Base-by-base conservation (phyloP, 2,113 vertebrate genomes). In the Sinocyclocheilus maitianheensis region DNA sequence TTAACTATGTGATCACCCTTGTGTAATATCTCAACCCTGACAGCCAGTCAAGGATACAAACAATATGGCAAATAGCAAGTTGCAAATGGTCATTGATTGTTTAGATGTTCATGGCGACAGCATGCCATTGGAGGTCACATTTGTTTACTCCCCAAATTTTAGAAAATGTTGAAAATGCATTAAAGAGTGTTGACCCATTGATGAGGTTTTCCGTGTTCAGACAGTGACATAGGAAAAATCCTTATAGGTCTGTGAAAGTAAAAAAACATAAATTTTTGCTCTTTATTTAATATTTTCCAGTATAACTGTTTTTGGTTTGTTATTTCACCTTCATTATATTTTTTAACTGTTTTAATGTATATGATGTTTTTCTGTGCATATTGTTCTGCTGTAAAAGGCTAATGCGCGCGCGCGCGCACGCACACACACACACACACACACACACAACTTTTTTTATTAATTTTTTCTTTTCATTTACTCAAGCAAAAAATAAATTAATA, bases 51-150 rank as follows among this genome's bases (percentile, higher is more conserved):
- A 91, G 91, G 92, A 91, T 92, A 92, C 94, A 94, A 95, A 95
- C 92, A 94, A 85, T 58, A 92, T 89, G 92, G 95, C 94, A 96
- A 96, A 96, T 96, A 96, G 90, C 95, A 96, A 95, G 89, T 94
- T 96, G 95, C 95, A 95, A 95, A 95, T 95, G 92, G 72, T 83
- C 89, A 96, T 96, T 93, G 95, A 96, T 96, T 96, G 95, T 96
- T 96, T 95, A 95, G 93, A 94, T 93, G 93, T 92, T 93, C 90
- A 85, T 89, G 93, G 92, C 94, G 93, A 94, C 93, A 91, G 90
- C 89, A 79, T 89, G 94, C 90, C 93, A 91, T 92, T 69, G 87
- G 93, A 93, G 93, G 91, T 91, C 91, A 94, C 92, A 92, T 91
- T 90, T 95, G 92, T 95, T 96, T 95, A 93, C 94, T 91, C 85